Conservation (phyloP, 2,888 invertebrate genomes). For the Periphyllus acericola region DNA sequence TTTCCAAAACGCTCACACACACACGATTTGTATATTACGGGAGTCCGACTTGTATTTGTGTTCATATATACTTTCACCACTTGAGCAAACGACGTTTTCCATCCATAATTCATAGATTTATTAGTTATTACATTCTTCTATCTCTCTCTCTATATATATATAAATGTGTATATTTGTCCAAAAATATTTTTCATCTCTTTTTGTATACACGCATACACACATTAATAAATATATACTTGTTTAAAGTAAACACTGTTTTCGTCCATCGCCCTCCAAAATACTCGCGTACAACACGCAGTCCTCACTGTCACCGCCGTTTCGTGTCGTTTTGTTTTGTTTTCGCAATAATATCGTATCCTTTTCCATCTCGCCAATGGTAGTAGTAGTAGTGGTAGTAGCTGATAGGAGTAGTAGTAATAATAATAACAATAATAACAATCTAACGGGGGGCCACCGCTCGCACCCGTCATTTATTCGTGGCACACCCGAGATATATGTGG, state of each 20-base stretch:
- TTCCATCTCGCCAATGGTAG: neutral
- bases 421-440: neutral
- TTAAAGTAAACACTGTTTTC: neutral
- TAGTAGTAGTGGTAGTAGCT: no score
- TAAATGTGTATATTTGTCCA: neutral
- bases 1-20: neutral
- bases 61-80: neutral
- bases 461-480: neutral
- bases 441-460: neutral
- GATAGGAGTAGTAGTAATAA: neutral
- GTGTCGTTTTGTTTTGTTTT: conserved; percentile 6
- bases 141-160: neutral
- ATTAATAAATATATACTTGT: no score
- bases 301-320: neutral
- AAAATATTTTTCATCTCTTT: neutral
- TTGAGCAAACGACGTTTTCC: neutral
- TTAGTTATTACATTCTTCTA: neutral
- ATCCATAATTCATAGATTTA: conserved; percentile 50
- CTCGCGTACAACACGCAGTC: neutral
- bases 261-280: neutral
- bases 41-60: no score
- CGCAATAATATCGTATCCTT: neutral
- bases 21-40: neutral
- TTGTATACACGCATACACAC: neutral
- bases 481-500: neutral